Conservation (phyloP, 2,113 vertebrate species). For the Phyllostomus hastatus region DNA sequence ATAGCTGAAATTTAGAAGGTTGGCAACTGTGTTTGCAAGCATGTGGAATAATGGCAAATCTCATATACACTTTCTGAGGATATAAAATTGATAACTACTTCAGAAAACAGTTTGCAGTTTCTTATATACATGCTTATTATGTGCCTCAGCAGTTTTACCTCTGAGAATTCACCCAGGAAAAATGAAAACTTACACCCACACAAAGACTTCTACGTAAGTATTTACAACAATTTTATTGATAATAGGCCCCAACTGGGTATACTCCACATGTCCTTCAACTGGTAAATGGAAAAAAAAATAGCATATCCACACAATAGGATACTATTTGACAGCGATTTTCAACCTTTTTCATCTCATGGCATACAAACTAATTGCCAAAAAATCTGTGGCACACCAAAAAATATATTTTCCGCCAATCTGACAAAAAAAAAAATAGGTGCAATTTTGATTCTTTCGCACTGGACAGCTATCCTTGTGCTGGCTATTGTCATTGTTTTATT, state of each 20-base stretch:
- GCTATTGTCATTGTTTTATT: too few species aligned
- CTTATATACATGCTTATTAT: not conserved
- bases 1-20: slow-evolving; percentile 1
- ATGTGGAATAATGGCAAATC: not conserved
- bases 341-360: too few species aligned
- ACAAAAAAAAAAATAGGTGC: too few species aligned
- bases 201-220: not conserved
- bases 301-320: not conserved
- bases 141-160: not conserved
- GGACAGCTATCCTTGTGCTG: too few species aligned
- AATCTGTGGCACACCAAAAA: too few species aligned
- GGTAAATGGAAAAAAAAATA: not conserved
- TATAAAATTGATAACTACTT: not conserved
- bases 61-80: not conserved
- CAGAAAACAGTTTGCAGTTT: not conserved
- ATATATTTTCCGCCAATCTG: too few species aligned
- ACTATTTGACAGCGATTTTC: too few species aligned
- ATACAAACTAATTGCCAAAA: too few species aligned
- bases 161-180: not conserved
- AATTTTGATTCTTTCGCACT: too few species aligned
- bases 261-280: not conserved
- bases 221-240: not conserved
- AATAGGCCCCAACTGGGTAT: not conserved
- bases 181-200: not conserved
- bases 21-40: not conserved